Conservation (phyloP, 2,797 vertebrate species). For the Labroides dimidiatus region DNA sequence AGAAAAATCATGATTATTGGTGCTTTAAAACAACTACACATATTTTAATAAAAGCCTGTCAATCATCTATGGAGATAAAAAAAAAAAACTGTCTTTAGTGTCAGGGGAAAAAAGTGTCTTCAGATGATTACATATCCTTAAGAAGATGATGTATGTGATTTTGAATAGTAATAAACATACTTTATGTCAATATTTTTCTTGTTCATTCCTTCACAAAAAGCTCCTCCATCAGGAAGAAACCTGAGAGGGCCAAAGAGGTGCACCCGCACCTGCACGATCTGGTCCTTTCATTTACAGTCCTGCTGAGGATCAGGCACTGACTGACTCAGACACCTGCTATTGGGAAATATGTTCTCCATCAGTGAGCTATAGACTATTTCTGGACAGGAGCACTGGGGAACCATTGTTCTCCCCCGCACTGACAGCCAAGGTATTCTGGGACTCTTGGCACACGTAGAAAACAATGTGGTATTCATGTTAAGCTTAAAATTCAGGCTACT, state of each 20-base stretch:
- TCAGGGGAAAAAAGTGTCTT: not conserved
- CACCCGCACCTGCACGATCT: constrained; percentile 83
- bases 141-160: constrained; percentile 19
- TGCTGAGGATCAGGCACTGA: constrained; percentile 83
- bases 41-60: constrained; percentile 9
- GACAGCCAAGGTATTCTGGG: constrained; percentile 86
- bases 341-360: constrained; percentile 88
- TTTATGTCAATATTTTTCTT: constrained; percentile 67
- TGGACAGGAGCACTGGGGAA: constrained; percentile 84
- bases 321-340: constrained; percentile 87
- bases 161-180: constrained; percentile 34
- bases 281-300: constrained; percentile 83
- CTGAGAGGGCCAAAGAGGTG: constrained; percentile 72
- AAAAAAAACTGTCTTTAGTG: constrained; percentile 6
- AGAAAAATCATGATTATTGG: not conserved
- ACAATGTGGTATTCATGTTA: constrained; percentile 86
- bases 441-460: constrained; percentile 77
- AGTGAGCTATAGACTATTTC: constrained; percentile 83
- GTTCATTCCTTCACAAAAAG: constrained; percentile 68
- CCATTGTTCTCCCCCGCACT: constrained; percentile 82
- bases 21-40: constrained; percentile 1
- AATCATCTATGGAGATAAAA: not conserved
- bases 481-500: constrained; percentile 65
- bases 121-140: constrained; percentile 10
- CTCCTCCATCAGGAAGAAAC: constrained; percentile 79